These are phyloP conservation scores for Coleophora flavipennella DNA, from an alignment of 2,888 invertebrate genomes.

Conservation along the genomic window DNA sequence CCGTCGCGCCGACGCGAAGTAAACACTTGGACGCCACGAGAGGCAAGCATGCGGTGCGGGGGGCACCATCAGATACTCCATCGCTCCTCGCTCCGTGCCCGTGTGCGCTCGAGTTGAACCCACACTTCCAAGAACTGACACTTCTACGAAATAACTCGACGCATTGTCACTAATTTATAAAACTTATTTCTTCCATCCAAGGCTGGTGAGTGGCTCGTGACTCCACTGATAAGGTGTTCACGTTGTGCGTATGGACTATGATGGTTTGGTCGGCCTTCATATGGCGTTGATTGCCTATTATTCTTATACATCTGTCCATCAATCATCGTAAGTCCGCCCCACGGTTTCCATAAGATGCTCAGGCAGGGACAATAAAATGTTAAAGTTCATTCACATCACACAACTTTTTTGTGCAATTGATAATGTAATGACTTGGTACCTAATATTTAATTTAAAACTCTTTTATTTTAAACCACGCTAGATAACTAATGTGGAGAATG, in stretches of 20 bases:
- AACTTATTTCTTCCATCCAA: slow-evolving; percentile 56
- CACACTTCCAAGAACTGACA: slow-evolving; percentile 60
- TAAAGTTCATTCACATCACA: no score
- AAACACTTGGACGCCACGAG: slow-evolving; percentile 10
- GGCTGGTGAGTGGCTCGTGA: slow-evolving; percentile 36
- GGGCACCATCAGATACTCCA: slow-evolving; percentile 17
- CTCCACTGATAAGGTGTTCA: slow-evolving; percentile 20
- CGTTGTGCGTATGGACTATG: slow-evolving; percentile 32
- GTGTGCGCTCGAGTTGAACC: slow-evolving; percentile 21
- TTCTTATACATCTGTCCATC: neutral
- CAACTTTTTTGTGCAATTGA: no score
- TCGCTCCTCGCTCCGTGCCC: slow-evolving; percentile 21
- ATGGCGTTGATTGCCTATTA: neutral
- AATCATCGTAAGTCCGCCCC: neutral
- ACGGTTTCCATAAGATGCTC: no score
- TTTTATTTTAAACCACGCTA: no score
- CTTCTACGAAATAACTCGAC: slow-evolving; percentile 64
- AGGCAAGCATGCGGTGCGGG: slow-evolving; percentile 14
- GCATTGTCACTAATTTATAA: slow-evolving; percentile 70
- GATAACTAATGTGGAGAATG: no score
- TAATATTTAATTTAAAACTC: no score
- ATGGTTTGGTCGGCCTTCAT: neutral
- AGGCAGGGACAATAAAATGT: no score
- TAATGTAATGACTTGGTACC: no score
- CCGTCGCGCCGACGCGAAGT: slow-evolving; percentile 16